Percentiles rank a stretch among this genome's conserved stretches.
Conservation (phyloP, 2,113 vertebrate species). For the Psilopogon haemacephalus region DNA sequence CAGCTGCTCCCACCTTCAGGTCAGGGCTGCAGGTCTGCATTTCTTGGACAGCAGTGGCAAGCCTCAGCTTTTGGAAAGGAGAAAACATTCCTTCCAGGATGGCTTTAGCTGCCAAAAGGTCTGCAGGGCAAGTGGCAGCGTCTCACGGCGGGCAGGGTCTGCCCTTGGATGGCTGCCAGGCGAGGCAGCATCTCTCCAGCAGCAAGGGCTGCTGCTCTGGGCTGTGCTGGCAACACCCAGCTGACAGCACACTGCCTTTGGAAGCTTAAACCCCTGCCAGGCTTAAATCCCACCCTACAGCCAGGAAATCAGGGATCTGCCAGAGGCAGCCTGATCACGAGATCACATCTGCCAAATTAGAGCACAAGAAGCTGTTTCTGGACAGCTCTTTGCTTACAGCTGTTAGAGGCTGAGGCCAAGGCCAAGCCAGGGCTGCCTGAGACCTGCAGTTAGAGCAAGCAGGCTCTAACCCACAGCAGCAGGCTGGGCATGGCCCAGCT, state of each 20-base stretch:
- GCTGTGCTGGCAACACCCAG: background rate
- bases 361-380: background rate
- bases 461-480: too few species aligned
- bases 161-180: background rate
- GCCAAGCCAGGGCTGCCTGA: background rate
- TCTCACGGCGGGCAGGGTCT: background rate
- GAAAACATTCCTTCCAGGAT: background rate
- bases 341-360: background rate
- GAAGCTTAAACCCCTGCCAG: background rate
- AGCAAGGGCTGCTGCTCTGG: background rate
- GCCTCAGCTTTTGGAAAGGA: background rate
- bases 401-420: background rate
- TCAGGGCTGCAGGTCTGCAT: background rate
- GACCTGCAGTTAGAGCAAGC: background rate
- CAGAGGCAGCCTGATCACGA: background rate
- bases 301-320: background rate
- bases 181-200: background rate
- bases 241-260: fast-evolving
- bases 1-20: background rate
- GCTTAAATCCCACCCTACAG: background rate
- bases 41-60: background rate
- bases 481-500: background rate
- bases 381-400: background rate
- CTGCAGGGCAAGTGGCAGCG: background rate
- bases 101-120: background rate